Percentiles rank a stretch among this genome's conserved stretches.
Evolutionary conservation across 1,140 invertebrate genomes (phyloP).

Genomic region (Caenorhabditis briggsae): DNA sequence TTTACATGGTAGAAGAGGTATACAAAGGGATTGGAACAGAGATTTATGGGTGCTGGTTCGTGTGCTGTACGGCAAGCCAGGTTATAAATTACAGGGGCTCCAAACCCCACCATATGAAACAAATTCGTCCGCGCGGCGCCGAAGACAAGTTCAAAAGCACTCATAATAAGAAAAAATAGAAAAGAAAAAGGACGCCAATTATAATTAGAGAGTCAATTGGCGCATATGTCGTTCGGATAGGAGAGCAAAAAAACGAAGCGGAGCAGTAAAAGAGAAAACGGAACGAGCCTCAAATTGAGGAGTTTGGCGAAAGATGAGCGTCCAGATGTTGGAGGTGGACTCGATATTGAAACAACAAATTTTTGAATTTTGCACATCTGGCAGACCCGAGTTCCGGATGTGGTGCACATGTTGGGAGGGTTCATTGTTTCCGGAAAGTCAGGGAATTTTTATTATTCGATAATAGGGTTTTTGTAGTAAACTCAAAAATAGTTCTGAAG

Average conservation of each 20-base stretch:
- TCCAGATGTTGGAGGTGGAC: constrained; percentile 44
- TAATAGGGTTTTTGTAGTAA: no score
- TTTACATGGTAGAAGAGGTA: constrained; percentile 37
- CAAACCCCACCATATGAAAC: constrained; percentile 53
- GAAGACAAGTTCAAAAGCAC: neutral
- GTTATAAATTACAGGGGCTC: constrained; percentile 42
- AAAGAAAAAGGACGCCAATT: neutral
- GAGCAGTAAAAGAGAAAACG: constrained; percentile 20
- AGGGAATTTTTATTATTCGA: no score
- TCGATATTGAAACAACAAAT: constrained; percentile 41
- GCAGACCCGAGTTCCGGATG: neutral
- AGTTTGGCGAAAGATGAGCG: constrained; percentile 11
- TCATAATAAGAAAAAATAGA: neutral
- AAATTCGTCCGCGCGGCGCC: neutral
- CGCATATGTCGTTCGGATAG: constrained; percentile 13
- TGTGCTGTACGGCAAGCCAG: neutral
- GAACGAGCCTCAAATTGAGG: constrained; percentile 51
- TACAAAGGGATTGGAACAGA: constrained; percentile 10
- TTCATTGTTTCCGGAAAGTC: constrained; percentile 7
- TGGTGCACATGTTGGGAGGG: constrained; percentile 14
- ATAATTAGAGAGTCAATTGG: constrained; percentile 46
- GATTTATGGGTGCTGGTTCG: constrained; percentile 30
- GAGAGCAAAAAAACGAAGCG: constrained; percentile 9
- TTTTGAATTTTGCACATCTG: constrained; percentile 45
- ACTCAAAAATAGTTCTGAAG: no score